A percentile compares a stretch with the other conserved stretches of the same genome.
Evolutionary conservation across 2,888 invertebrate genomes (phyloP).

Genomic region (Sminthurides aquaticus): DNA sequence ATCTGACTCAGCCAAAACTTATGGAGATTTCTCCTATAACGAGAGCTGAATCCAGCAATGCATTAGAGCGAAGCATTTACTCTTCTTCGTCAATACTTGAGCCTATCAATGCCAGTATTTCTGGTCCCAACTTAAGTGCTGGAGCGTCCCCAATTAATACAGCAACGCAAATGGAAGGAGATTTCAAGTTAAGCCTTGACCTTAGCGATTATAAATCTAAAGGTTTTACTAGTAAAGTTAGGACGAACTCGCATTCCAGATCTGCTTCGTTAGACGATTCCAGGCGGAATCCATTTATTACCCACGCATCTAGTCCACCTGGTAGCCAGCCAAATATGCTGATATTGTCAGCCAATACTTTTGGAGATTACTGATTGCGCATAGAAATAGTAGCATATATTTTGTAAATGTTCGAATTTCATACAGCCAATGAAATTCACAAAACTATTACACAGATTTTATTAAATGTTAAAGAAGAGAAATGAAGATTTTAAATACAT

Average conservation of each 20-base stretch:
- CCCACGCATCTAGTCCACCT: slow-evolving; percentile 18
- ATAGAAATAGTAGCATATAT: no score
- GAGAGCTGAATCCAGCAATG: slow-evolving; percentile 20
- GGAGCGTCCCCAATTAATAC: no score
- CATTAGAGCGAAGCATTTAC: slow-evolving; percentile 26
- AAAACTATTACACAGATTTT: no score
- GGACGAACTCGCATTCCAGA: slow-evolving; percentile 11
- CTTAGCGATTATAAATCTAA: background rate
- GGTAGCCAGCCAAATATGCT: slow-evolving; percentile 25
- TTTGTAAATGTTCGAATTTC: no score
- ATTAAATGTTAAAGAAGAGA: no score
- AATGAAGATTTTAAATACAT: no score
- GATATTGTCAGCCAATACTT: slow-evolving; percentile 34
- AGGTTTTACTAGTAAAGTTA: background rate
- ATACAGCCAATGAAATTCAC: no score
- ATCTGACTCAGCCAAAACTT: slow-evolving; percentile 18
- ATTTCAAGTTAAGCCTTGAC: background rate
- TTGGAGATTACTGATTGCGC: slow-evolving; percentile 15
- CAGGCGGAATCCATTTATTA: slow-evolving; percentile 26
- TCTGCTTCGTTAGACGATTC: slow-evolving; percentile 18
- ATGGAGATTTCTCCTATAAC: slow-evolving; percentile 30
- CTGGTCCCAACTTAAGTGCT: background rate
- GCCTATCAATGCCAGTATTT: background rate
- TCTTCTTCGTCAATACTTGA: slow-evolving; percentile 21
- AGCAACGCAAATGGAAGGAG: background rate